phyloP scores from a whole-genome alignment of 2,113 vertebrate genomes.

The Oplegnathus fasciatus region DNA sequence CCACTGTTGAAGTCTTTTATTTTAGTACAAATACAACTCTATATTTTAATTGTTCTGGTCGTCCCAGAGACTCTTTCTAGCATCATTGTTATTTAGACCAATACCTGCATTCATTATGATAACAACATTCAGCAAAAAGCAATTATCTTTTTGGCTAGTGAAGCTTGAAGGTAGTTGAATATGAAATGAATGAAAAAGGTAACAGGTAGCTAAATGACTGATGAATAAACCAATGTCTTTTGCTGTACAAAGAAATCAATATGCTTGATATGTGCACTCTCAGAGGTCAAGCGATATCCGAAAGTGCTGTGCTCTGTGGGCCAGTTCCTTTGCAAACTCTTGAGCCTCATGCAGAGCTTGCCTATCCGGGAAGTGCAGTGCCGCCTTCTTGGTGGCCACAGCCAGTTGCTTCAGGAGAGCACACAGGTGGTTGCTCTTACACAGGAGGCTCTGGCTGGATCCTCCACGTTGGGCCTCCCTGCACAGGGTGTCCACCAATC shows the following conservation, averaged over 20 bases:
- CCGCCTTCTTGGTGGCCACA: constrained; percentile 92
- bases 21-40: constrained; percentile 8
- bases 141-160: neutral
- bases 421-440: constrained; percentile 90
- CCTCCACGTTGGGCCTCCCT: constrained; percentile 84
- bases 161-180: constrained; percentile 4
- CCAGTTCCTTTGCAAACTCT: constrained; percentile 83
- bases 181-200: neutral
- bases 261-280: constrained; percentile 4
- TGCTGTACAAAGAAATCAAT: constrained; percentile 11
- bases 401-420: constrained; percentile 92
- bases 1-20: neutral
- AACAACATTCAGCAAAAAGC: constrained; percentile 20
- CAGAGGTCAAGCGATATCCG: constrained; percentile 82
- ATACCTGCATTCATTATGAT: neutral
- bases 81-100: constrained; percentile 3
- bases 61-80: neutral
- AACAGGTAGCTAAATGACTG: neutral
- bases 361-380: constrained; percentile 83
- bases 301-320: constrained; percentile 86
- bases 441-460: constrained; percentile 84
- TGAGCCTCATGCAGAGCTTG: constrained; percentile 82
- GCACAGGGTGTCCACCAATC: constrained; percentile 91
- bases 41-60: constrained; percentile 10
- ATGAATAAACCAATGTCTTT: neutral